A percentile compares a stretch with the other conserved stretches of the same genome.
phyloP scores from a whole-genome alignment of 2,888 invertebrate genomes.

The Scaptomyza polygonia region DNA sequence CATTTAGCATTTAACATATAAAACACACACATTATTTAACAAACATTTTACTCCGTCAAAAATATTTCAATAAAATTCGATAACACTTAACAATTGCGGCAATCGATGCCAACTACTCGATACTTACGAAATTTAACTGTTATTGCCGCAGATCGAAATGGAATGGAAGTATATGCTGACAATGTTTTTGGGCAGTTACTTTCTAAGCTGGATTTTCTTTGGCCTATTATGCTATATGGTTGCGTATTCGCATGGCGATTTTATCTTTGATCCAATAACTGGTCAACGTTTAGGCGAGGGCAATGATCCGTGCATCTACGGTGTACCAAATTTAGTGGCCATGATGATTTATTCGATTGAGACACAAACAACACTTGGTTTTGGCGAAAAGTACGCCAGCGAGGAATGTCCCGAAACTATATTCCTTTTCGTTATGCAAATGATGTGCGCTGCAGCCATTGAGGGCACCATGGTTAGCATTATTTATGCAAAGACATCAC shows the following conservation, averaged over 20 bases:
- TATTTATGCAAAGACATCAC: slow-evolving; percentile 91
- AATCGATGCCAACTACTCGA: background rate
- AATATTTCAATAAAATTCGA: slow-evolving; percentile 9
- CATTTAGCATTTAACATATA: slow-evolving; percentile 48
- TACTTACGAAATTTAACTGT: slow-evolving; percentile 6
- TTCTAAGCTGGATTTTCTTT: slow-evolving; percentile 92
- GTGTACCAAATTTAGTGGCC: slow-evolving; percentile 87
- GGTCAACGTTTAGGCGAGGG: slow-evolving; percentile 84
- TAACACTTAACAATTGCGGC: slow-evolving; percentile 4
- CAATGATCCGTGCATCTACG: slow-evolving; percentile 85
- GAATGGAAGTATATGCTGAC: slow-evolving; percentile 97
- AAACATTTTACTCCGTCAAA: slow-evolving; percentile 28
- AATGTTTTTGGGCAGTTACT: slow-evolving; percentile 93
- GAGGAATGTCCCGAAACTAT: slow-evolving; percentile 93
- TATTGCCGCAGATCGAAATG: slow-evolving; percentile 85
- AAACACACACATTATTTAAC: slow-evolving; percentile 46
- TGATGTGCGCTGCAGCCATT: slow-evolving; percentile 87
- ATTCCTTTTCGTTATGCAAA: slow-evolving; percentile 91
- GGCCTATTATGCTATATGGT: slow-evolving; percentile 92
- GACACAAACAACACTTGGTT: slow-evolving; percentile 94
- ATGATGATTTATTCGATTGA: slow-evolving; percentile 93
- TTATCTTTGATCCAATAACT: slow-evolving; percentile 86
- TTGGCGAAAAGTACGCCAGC: slow-evolving; percentile 91
- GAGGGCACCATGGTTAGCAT: slow-evolving; percentile 87
- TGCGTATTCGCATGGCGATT: slow-evolving; percentile 91